Base-by-base conservation (phyloP, 1,140 invertebrate species). In the Drosophila malerkotliana region DNA sequence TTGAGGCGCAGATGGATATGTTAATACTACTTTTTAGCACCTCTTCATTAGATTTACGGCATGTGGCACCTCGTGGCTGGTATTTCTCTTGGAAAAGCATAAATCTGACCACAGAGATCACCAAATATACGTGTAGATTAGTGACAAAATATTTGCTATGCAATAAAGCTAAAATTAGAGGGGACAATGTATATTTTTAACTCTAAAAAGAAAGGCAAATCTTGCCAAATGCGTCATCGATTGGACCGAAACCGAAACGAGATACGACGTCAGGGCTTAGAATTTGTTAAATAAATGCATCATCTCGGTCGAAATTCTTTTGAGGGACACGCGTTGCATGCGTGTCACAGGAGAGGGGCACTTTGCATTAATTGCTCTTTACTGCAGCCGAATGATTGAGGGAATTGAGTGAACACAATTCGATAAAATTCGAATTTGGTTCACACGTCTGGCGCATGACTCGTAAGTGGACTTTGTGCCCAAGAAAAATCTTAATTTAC, bases 391-490 rank as follows among this genome's bases (percentile, higher is more conserved):
- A 54, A 55, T 60, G 72, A 41, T 66, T 68, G 55, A 68, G 37
- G 39, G 63, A 76, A 76, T 76, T 76, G 55, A 68, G 56, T 52
- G 37, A 52, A 26, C 39, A 52, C 72, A 53, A 52, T 66, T 74
- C 71, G 59, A 74, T 74, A 54, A 52, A 61, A 78, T 60, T 48
- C 48, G 51, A 47, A 45, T 47, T 63, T 66, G 59, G 61, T 67
- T 79, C 77, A 84, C 80, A 84, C 67, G 77, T 66, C 63, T 73
- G 68, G 73, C 82, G 57, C 81, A 85, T 84, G 81, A 85, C 81
- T 85, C 81, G 81, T 77, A 74, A 74, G 39, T 85, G 81, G 81
- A 84, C 81, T 84, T 84, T 85, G 60, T 24, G 30, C 60, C 61
- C 49, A 48, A 41, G 47, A 58, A 75, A 55, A 55, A 56, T 48